Base-by-base conservation (phyloP, 2,888 invertebrate species). In the Eristalinus sepulchralis region DNA sequence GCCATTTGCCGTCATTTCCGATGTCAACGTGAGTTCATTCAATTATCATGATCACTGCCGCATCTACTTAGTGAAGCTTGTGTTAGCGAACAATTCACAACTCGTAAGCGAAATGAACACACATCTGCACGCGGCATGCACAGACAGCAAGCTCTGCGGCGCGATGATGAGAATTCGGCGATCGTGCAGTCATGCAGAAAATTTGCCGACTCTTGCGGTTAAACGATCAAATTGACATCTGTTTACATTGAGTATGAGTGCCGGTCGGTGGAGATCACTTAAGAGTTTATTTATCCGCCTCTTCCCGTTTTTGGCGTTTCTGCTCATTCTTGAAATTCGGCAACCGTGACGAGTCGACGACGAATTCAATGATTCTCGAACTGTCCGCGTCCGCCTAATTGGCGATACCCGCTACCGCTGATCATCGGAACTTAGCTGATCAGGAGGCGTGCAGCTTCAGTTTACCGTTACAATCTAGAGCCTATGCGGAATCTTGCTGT, bases 21-120 rank as follows among this genome's bases (percentile, higher is more conserved):
- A 83, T 73, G 78, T 83, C 83, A 83, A 68, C 78, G 39, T 20
- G 67, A 78, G 83, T 83, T 78, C 83, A 83, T 62, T 77, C 72
- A 83, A 78, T 83, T 83, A 83, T 83, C 78, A 13, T 68, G 72
- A 72, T 83, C 78, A 20, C 66, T 66, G 64, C 27, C 70, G 53
- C 70, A 57, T 67, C 67, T 31, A n/a, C n/a, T n/a, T n/a, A 33
- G 55, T 57, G 72, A 83, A 78, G 83, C 78, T 68, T 78, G 72
- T 72, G 72, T 72, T 39, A 57, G 20, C 62, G 39, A 75, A 75
- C 34, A 36, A 60, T 59, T 39, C 39, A 20, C 71, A 36, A 6
- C n/a, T 53, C 33, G 24, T 68, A n/a, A 53, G 10, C 27, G n/a
- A n/a, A n/a, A n/a, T n/a, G 5, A 47, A 31, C 27, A n/a, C 6